Evolutionary conservation across 2,797 vertebrate species (phyloP), one percentile per base, ranked within the genome.

Genomic region (Acanthiza pusilla): DNA sequence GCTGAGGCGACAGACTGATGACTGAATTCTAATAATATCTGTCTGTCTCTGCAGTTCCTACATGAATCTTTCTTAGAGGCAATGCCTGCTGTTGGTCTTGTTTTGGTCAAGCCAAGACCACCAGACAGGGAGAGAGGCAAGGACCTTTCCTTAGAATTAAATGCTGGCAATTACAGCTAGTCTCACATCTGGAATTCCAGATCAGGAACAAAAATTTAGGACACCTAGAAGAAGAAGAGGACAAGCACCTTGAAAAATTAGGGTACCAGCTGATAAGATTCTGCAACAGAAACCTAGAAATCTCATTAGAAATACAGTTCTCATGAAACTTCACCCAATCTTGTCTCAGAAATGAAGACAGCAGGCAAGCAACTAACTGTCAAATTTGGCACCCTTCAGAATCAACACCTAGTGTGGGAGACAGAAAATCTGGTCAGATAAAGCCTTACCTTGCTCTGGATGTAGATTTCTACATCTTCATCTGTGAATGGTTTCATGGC

Each of bases 381-480:
- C 88, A 86, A 90, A 83, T 83, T 95, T 94, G 89, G 84, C 95
- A 94, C 87, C 73, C 83, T 89, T 87, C 67, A 85, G 87, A 85
- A 92, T 84, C 77, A 94, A 96, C 88, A 96, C 85, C 88, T 95
- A 88, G 36, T 74, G 88, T 92, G 96, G 94, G 85, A 96, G 94
- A 94, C 77, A 94, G 94, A 96, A 92, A 96, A 97, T 94, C 94
- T 87, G 88, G 80, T 94, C 76, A 87, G 81, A 92, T 82, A 67
- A 85, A 73, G 43, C 40, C 97, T 98, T 97, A 98, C 98, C 98
- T 98, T 97, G 86, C 96, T 97, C 93, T 97, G 97, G 25, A 98
- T 97, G 96, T 97, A 97, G 54, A 94, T 95, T 91, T 98, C 97
- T 92, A 98, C 94, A 87, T 97, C 97, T 95, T 97, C 97, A 75